Evolutionary conservation across 2,888 invertebrate species (phyloP).

Genomic region (Automeris io): DNA sequence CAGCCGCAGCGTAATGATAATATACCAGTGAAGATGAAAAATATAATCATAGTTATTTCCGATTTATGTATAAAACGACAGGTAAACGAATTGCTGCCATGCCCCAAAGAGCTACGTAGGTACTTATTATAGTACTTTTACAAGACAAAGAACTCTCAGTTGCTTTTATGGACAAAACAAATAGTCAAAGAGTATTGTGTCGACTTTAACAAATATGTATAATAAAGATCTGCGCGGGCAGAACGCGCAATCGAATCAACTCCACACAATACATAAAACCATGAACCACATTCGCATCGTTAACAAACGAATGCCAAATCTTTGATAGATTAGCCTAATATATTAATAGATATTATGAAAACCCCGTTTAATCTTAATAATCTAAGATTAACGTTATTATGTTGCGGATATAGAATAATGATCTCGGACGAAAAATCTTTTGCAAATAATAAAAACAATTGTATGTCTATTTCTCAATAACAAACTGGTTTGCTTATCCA

Average conservation of each 20-base stretch:
- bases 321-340: conserved; percentile 14
- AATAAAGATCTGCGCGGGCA: conserved; percentile 31
- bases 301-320: conserved; percentile 18
- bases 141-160: neutral
- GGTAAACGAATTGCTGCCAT: no score
- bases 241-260: conserved; percentile 26
- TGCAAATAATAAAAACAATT: no score
- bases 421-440: no score
- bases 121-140: neutral
- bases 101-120: no score
- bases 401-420: no score
- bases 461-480: neutral
- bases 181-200: conserved; percentile 22
- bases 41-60: no score
- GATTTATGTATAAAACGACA: no score
- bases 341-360: no score
- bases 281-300: conserved; percentile 42
- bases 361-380: no score
- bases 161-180: conserved; percentile 18
- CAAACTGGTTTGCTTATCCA: neutral
- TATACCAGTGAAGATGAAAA: no score
- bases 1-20: no score
- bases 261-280: conserved; percentile 38
- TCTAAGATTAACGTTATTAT: no score
- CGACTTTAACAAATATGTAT: conserved; percentile 15